Conservation (phyloP, 1,140 invertebrate species). For the Drosophila ohnishii region DNA sequence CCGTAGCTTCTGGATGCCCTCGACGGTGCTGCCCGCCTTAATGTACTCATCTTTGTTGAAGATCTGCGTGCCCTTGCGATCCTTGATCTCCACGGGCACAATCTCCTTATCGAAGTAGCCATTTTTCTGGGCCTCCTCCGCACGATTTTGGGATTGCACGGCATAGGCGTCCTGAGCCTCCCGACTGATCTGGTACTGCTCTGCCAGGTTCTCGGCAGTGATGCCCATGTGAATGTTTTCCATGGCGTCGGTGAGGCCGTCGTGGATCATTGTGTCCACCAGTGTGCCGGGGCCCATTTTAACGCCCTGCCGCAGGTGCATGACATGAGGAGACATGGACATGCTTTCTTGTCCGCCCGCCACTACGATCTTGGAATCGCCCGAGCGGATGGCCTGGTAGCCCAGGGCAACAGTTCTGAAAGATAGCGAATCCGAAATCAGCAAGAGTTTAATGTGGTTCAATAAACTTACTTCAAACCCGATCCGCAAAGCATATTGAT, state of each 20-base stretch:
- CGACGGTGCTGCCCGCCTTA: conserved; percentile 85
- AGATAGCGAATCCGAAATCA: background rate
- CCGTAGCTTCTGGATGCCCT: conserved; percentile 86
- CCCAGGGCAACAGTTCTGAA: conserved; percentile 88
- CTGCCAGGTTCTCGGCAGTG: conserved; percentile 93
- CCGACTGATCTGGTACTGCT: conserved; percentile 87
- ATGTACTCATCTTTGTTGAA: conserved; percentile 89
- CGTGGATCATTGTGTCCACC: conserved; percentile 88
- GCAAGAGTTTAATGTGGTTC: background rate
- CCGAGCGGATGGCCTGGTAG: conserved; percentile 88
- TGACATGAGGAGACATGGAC: conserved; percentile 90
- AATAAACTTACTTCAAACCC: conserved; percentile 88
- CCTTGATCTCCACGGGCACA: conserved; percentile 85
- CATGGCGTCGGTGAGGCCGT: conserved; percentile 93
- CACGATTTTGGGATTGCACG: conserved; percentile 88
- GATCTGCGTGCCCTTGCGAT: conserved; percentile 84
- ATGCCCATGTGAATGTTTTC: conserved; percentile 92
- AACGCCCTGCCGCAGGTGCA: conserved; percentile 86
- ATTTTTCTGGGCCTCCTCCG: conserved; percentile 86
- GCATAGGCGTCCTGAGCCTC: conserved; percentile 91
- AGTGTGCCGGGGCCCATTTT: conserved; percentile 89
- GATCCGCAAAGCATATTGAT: conserved; percentile 95
- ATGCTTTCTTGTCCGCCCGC: conserved; percentile 95
- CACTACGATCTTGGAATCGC: conserved; percentile 89
- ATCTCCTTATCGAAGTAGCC: conserved; percentile 90